phyloP scores from a whole-genome alignment of 2,888 invertebrate species.

The Cremastinae sp. region DNA sequence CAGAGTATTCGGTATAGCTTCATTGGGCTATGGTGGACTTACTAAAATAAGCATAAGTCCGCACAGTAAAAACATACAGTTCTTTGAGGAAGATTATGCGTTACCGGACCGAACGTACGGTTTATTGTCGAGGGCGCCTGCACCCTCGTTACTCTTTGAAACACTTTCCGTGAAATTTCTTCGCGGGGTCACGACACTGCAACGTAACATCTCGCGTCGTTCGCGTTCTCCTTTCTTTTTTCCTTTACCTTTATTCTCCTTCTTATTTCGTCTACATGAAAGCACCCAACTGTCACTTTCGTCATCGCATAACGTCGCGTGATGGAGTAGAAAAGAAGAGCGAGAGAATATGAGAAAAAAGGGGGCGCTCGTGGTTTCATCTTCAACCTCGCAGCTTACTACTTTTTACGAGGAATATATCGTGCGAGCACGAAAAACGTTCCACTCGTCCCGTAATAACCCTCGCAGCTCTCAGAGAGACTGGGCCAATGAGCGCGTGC shows the following conservation, averaged over 20 bases:
- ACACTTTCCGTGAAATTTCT: constrained; percentile 43
- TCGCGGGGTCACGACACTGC: constrained; percentile 42
- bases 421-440: constrained; percentile 21
- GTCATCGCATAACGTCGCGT: constrained; percentile 4
- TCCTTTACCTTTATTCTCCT: neutral
- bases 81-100: constrained; percentile 10
- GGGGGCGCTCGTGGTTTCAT: constrained; percentile 10
- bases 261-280: constrained; percentile 3
- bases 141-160: constrained; percentile 42
- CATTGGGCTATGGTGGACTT: too few relatives aligned
- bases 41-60: constrained; percentile 9
- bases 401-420: constrained; percentile 53
- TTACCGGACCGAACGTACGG: constrained; percentile 8
- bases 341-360: neutral
- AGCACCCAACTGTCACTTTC: constrained; percentile 7
- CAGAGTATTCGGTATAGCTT: too few relatives aligned
- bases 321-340: constrained; percentile 3
- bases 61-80: constrained; percentile 11
- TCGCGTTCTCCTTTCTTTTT: constrained; percentile 19
- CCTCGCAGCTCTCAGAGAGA: constrained; percentile 25
- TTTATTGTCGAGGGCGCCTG: neutral
- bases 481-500: neutral
- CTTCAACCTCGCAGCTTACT: constrained; percentile 26
- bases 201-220: constrained; percentile 17
- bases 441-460: constrained; percentile 37